Evolutionary conservation across 1,140 invertebrate genomes (phyloP), one percentile per base, ranked within the genome.

Genomic region (Thalassaphorura encarpata): DNA sequence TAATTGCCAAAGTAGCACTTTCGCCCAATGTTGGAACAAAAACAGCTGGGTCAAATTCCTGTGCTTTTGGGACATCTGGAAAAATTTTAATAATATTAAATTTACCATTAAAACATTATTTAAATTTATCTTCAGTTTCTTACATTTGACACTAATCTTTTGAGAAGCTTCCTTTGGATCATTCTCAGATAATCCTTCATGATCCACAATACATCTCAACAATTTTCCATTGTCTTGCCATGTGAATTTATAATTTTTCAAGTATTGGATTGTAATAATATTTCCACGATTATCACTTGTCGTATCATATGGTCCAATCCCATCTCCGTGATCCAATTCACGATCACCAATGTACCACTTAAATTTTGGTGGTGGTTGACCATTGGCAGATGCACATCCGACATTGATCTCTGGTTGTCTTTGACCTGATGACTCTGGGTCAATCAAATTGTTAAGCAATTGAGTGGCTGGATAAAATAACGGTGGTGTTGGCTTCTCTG

Each of bases 301-400:
- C 8, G 28, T 43, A 8, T 15, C 8, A 49, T 29, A n/a, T 8
- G 13, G 8, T 6, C 46, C 18, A 11, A 52, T 18, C 11, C 18
- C 5, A 16, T 6, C 13, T 11, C 11, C 8, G 11, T 52, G 13
- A 5, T 40, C 5, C 13, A 33, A 11, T 11, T 27, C 5, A 47
- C 18, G 3, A 40, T 46, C 61, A 64, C 62, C 63, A 19, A 64
- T 49, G 46, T 55, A 64, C 56, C 56, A 64, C 36, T 60, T 43
- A 51, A 61, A 64, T 45, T 43, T 58, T 39, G 63, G 63, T 27
- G 42, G 36, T 19, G 62, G 62, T 29, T 52, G 48, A 5, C 63
- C 63, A 33, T 59, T 51, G 13, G 40, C 28, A 21, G 56, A 47
- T 28, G 46, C 60, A 42, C 62, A 64, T 27, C 56, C 48, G 23